Base-by-base conservation (phyloP, 1,140 invertebrate genomes). In the Palaemon carinicauda region DNA sequence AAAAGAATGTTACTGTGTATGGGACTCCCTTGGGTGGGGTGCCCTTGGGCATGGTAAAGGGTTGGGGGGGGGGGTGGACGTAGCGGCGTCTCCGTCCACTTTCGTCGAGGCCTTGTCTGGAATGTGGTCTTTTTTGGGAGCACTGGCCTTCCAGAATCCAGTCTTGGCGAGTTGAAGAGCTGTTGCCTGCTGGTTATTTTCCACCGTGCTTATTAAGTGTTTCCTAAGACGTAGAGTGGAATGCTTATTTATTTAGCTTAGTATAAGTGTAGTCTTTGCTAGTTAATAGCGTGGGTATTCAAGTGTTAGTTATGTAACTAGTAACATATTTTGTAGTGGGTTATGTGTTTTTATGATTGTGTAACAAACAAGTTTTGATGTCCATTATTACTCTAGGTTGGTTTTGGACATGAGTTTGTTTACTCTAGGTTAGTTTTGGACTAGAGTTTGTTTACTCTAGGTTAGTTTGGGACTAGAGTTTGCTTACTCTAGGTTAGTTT, bases 21-120 rank as follows among this genome's bases (percentile, higher is more conserved):
- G 24, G 33, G 27, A 24, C 10, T 50, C 0, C 2, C 14, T 19
- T 21, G 41, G 51, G 19, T 3, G 51, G 24, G 50, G 19, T 12
- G 27, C 0, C n/a, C n/a, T 33, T 41, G 74, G n/a, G 21, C 24
- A 24, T 27, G 75, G 51, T 50, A 79, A 51, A n/a, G 75, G 27
- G 24, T 14, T 27, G 27, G 50, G n/a, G 51, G 75, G 51, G 75
- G 1, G 73, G 41, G n/a, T 75, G 24, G 77, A n/a, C 12, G 54
- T 65, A 33, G 56, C 14, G 33, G 80, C 10, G 19, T 29, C 29
- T 19, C 31, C n/a, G 65, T 60, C 17, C 65, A 21, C 7, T 41
- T 41, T 41, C 41, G 41, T 41, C 41, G 33, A 82, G 80, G 27
- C 80, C 80, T 82, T 82, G 80, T 74, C 56, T 27, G 80, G 80